A percentile compares a stretch with the other conserved stretches of the same genome.
Conservation (phyloP, 2,113 vertebrate genomes). For the Dipodomys stephensi region DNA sequence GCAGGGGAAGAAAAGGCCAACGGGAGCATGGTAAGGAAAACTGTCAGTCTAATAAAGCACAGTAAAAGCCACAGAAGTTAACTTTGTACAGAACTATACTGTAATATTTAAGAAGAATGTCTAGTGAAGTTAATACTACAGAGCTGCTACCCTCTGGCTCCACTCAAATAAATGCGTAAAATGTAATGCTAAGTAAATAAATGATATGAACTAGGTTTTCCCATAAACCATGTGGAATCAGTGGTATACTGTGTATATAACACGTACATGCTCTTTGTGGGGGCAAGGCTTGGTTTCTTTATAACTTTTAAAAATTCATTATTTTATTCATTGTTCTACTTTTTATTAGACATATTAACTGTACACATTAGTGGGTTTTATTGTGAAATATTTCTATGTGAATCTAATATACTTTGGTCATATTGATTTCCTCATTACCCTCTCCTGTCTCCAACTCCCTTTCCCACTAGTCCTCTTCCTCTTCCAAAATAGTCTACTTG, state of each 20-base stretch:
- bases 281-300: not conserved
- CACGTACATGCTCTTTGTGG: not conserved
- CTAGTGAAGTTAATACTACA: conserved; percentile 1
- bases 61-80: not conserved
- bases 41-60: not conserved
- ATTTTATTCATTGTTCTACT: too few species aligned
- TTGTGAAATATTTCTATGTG: too few species aligned
- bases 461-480: too few species aligned
- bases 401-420: too few species aligned
- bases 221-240: conserved; percentile 52
- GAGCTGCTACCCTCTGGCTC: conserved; percentile 12
- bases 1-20: not conserved
- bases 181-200: conserved; percentile 55
- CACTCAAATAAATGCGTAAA: conserved; percentile 54
- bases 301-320: too few species aligned
- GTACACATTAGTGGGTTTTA: too few species aligned
- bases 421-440: too few species aligned
- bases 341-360: too few species aligned
- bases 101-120: not conserved
- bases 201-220: conserved; percentile 54
- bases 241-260: not conserved
- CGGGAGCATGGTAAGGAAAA: not conserved
- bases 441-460: too few species aligned
- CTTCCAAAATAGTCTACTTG: too few species aligned
- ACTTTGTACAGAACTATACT: not conserved